phyloP scores from a whole-genome alignment of 2,888 invertebrate species.

The Chironomus riparius region DNA sequence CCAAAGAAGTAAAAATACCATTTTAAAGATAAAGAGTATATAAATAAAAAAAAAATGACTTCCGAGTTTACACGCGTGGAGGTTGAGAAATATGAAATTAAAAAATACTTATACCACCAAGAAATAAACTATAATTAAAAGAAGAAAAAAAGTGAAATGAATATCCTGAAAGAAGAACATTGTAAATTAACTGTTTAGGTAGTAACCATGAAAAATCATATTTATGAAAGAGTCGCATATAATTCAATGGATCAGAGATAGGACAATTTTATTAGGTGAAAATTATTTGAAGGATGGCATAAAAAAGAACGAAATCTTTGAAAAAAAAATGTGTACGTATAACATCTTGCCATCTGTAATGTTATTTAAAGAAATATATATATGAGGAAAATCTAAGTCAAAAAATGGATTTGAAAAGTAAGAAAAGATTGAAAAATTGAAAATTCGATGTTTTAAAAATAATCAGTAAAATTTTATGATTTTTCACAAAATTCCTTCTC shows the following conservation, averaged over 20 bases:
- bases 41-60: no score
- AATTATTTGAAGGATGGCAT: neutral
- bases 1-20: neutral
- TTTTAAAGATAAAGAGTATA: no score
- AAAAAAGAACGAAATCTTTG: neutral
- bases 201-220: conserved; percentile 5
- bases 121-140: neutral
- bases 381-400: neutral
- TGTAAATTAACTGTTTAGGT: conserved; percentile 23
- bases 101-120: neutral
- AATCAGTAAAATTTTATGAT: neutral
- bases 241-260: neutral
- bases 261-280: neutral
- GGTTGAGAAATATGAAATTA: neutral
- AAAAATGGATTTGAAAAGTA: neutral
- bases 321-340: neutral
- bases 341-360: neutral
- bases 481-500: neutral
- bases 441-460: neutral
- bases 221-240: conserved; percentile 5
- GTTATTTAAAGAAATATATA: neutral
- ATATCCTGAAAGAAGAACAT: neutral
- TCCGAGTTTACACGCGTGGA: no score
- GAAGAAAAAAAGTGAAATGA: neutral
- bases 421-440: neutral